These are phyloP conservation scores for Cettia cetti DNA, from an alignment of 2,113 vertebrate species.

Conservation along the genomic window DNA sequence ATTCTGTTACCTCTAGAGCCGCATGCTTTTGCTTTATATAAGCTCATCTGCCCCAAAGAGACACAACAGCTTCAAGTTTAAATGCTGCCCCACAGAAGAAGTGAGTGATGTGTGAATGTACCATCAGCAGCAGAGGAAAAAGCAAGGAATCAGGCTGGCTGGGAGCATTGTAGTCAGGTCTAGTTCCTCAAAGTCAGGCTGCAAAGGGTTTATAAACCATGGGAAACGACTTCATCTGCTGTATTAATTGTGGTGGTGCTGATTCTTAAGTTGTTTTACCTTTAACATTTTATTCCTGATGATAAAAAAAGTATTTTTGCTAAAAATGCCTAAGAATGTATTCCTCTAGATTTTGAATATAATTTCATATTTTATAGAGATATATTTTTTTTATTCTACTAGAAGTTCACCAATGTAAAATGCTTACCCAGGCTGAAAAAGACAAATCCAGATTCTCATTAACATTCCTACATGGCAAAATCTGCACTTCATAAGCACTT, in stretches of 20 bases:
- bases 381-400: background rate
- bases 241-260: background rate
- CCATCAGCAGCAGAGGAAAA: background rate
- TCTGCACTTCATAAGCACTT: slow-evolving; percentile 25
- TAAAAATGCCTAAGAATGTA: background rate
- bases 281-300: background rate
- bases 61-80: background rate
- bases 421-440: background rate
- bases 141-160: background rate
- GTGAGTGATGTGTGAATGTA: background rate
- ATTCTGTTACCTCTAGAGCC: background rate
- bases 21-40: background rate
- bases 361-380: background rate
- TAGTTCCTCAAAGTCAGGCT: background rate
- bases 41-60: background rate
- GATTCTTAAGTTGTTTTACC: background rate
- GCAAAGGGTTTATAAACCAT: background rate
- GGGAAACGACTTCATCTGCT: background rate
- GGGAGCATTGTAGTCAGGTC: background rate
- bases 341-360: background rate
- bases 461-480: slow-evolving; percentile 15
- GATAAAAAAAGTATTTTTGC: background rate
- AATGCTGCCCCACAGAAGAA: background rate
- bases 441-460: slow-evolving; percentile 24
- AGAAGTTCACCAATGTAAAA: background rate